Conservation (phyloP, 2,113 vertebrate species). For the Vidua chalybeata region DNA sequence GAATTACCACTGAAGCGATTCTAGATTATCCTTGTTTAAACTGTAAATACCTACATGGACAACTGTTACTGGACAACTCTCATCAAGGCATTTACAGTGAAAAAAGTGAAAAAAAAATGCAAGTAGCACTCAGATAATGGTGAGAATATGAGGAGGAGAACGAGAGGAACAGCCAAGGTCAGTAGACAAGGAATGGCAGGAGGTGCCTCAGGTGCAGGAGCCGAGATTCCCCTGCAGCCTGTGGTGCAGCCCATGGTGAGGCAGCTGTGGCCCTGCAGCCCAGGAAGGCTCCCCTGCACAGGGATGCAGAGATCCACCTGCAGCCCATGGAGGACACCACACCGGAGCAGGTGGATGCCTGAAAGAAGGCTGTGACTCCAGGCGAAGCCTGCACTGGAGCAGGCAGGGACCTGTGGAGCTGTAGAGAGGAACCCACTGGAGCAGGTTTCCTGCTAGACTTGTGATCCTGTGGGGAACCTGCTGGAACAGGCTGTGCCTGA, state of each 20-base stretch:
- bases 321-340: background rate
- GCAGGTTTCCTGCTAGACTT: background rate
- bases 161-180: background rate
- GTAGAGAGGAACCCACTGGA: background rate
- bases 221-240: background rate
- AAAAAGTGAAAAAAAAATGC: background rate
- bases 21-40: conserved; percentile 53
- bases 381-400: background rate
- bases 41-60: background rate
- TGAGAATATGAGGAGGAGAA: background rate
- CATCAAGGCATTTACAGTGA: conserved; percentile 46
- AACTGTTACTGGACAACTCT: conserved; percentile 52
- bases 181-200: background rate
- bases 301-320: too few species aligned
- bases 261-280: too few species aligned
- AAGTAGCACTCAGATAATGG: background rate
- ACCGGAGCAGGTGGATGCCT: background rate
- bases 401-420: too few species aligned
- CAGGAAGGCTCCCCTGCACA: too few species aligned
- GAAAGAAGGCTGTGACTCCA: background rate
- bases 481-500: background rate
- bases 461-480: background rate
- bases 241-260: background rate
- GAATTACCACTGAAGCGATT: conserved; percentile 53
- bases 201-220: background rate